These are phyloP conservation scores for Morpho achilles DNA, from an alignment of 2,888 invertebrate genomes.

Conservation along the genomic window DNA sequence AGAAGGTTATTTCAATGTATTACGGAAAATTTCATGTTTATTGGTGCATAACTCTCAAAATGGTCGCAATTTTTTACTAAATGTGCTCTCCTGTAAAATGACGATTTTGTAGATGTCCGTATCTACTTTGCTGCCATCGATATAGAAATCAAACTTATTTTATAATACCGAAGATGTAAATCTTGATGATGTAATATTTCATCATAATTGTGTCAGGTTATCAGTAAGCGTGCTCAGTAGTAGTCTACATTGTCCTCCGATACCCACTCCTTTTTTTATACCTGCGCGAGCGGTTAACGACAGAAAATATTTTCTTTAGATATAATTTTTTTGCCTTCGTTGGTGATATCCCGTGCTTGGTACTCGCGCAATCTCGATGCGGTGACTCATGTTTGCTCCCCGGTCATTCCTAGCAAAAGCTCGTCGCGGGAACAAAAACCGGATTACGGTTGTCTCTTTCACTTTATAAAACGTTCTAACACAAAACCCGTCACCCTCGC, in stretches of 20 bases:
- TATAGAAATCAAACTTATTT: too few relatives aligned
- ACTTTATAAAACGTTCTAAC: not conserved
- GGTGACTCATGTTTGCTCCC: conserved; percentile 28
- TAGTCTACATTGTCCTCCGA: not conserved
- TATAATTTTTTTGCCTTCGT: conserved; percentile 22
- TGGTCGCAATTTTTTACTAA: too few relatives aligned
- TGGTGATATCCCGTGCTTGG: conserved; percentile 33
- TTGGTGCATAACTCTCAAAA: too few relatives aligned
- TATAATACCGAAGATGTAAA: too few relatives aligned
- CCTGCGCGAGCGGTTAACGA: conserved; percentile 12
- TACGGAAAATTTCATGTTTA: too few relatives aligned
- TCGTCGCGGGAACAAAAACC: conserved; percentile 21
- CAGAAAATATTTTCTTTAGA: conserved; percentile 13
- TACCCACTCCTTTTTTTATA: not conserved
- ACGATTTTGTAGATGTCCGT: too few relatives aligned
- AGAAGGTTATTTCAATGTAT: too few relatives aligned
- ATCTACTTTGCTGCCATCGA: too few relatives aligned
- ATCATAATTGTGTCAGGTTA: conserved; percentile 13
- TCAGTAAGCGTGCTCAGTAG: not conserved
- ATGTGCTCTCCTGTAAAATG: too few relatives aligned
- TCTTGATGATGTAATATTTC: conserved; percentile 17
- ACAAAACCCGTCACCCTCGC: conserved; percentile 1
- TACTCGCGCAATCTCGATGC: conserved; percentile 25
- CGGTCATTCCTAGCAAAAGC: conserved; percentile 15
- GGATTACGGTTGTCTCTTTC: conserved; percentile 25